Evolutionary conservation across 2,113 vertebrate species (phyloP).

Genomic region (Tylochromis polylepis): DNA sequence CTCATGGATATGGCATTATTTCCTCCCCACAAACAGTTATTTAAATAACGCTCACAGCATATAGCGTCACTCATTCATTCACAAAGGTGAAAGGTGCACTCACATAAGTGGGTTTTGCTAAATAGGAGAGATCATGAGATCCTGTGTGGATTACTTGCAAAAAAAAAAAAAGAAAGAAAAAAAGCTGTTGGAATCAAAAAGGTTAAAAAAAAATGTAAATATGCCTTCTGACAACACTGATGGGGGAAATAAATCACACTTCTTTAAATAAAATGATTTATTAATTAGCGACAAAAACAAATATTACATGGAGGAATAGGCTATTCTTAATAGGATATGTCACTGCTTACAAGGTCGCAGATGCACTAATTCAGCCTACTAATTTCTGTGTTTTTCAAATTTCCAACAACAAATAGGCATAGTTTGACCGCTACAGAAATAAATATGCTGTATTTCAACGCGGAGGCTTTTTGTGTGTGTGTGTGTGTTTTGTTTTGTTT

Average conservation of each 20-base stretch:
- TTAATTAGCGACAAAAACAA: conserved; percentile 57
- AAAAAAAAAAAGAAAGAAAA: background rate
- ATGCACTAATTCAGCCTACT: conserved; percentile 11
- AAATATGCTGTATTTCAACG: conserved; percentile 43
- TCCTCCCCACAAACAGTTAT: background rate
- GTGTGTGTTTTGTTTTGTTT: background rate
- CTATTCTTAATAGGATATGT: conserved; percentile 45
- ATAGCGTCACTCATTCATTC: background rate
- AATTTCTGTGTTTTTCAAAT: conserved; percentile 15
- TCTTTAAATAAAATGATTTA: conserved; percentile 62
- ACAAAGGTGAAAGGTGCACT: background rate
- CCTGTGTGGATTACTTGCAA: background rate
- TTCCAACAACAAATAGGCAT: background rate
- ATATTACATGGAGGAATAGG: conserved; percentile 53
- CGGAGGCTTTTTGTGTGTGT: conserved; percentile 18
- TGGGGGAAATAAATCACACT: background rate
- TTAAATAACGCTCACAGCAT: background rate
- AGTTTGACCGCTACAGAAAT: conserved; percentile 11
- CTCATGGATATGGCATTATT: too few species aligned
- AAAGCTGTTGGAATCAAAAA: background rate
- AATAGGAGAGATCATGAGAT: background rate
- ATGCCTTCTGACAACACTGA: background rate
- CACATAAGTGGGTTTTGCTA: background rate
- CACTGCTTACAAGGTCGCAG: conserved; percentile 9
- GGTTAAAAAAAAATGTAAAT: background rate